Evolutionary conservation across 1,140 invertebrate genomes (phyloP).

Genomic region (Drosophila asahinai): DNA sequence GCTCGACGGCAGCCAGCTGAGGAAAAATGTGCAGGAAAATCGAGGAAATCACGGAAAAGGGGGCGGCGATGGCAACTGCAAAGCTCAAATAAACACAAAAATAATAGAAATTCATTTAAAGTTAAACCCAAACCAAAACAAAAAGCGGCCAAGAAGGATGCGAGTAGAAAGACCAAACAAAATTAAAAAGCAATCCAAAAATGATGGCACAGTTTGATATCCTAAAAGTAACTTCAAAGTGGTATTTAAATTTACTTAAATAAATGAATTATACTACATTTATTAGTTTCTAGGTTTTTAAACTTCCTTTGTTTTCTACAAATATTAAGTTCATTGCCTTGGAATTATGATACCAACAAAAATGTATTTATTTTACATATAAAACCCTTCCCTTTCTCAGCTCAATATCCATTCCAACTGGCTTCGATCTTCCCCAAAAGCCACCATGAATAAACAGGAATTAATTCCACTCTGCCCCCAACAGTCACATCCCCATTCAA

Average conservation of each 20-base stretch:
- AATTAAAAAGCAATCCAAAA: neutral
- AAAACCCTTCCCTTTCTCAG: neutral
- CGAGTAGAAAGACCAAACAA: constrained; percentile 13
- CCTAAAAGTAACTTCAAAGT: neutral
- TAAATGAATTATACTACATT: neutral
- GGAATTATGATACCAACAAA: too few relatives aligned
- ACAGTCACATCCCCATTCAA: constrained; percentile 21
- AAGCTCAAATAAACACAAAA: constrained; percentile 83
- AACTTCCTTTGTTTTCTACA: neutral
- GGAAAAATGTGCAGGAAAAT: neutral
- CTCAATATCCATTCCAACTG: neutral
- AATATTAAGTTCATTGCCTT: neutral
- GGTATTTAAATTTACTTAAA: too few relatives aligned
- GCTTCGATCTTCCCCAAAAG: constrained; percentile 21
- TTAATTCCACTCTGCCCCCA: constrained; percentile 17
- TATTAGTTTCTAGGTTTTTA: neutral
- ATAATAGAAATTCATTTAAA: constrained; percentile 84
- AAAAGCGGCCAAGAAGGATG: constrained; percentile 17
- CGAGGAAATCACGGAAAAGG: constrained; percentile 10
- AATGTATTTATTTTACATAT: too few relatives aligned
- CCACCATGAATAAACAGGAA: constrained; percentile 35
- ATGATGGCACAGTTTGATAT: constrained; percentile 13
- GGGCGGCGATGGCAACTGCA: constrained; percentile 39
- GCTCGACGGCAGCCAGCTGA: neutral
- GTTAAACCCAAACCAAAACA: constrained; percentile 74